Evolutionary conservation across 1,140 invertebrate genomes (phyloP), one percentile per base, ranked within the genome.

Genomic region (Drosophila ficusphila): DNA sequence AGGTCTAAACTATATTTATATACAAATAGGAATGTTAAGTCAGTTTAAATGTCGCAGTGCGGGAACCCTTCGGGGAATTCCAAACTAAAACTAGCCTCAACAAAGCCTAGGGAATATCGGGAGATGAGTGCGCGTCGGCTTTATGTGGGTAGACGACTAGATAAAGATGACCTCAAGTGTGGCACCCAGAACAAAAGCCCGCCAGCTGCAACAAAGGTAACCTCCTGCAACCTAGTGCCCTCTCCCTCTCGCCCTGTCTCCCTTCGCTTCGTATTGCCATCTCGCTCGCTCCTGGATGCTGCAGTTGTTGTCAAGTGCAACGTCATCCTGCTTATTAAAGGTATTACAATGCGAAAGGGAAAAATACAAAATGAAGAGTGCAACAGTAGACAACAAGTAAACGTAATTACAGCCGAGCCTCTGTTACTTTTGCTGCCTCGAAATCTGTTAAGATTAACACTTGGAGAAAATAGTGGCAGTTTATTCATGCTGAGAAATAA

Each of bases 271-370:
- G 25, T 14, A 8, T 6, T 8, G 23, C 39, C 41, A 12, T 27
- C 11, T 44, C 16, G 5, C 33, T 56, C 2, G 14, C 27, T 23
- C 38, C 27, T 27, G 25, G 18, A 6, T 14, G 60, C 58, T 73
- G 79, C 64, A 74, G 65, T 68, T 69, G 57, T 76, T 49, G 56
- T 79, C 82, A 74, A 86, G 82, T 88, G 81, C 81, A 86, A 88
- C 81, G 77, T 86, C 81, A 86, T 86, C 82, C 81, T 88, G 81
- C 81, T 86, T 81, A 88, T 86, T 86, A 86, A 77, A 88, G 81
- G 81, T 81, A 86, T 86, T 86, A 81, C 79, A 75, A 62, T 62
- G 71, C 42, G 41, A 49, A 58, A 54, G 52, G 56, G 36, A 46
- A 46, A 64, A 70, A 33, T 49, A 61, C 29, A 39, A 31, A 39